A percentile compares a stretch with the other conserved stretches of the same genome.
Conservation (phyloP, 2,113 vertebrate genomes). For the Cyphomyrus discorhynchus region DNA sequence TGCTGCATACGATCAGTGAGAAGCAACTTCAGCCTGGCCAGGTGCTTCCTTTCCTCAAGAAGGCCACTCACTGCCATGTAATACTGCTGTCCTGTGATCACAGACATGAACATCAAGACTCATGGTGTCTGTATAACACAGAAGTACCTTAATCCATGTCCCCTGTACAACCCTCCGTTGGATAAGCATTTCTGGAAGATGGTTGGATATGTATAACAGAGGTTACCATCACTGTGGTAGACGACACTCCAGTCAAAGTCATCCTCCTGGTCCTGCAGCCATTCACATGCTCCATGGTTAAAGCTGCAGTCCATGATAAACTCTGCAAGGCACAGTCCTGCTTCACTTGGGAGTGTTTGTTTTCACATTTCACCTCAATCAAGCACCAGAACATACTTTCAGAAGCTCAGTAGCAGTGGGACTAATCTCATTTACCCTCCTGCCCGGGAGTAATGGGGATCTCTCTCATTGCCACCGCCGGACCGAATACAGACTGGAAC, state of each 20-base stretch:
- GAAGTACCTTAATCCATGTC: neutral
- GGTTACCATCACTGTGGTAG: constrained; percentile 69
- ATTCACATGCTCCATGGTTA: constrained; percentile 79
- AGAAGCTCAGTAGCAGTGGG: neutral
- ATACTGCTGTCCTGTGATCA: constrained; percentile 41
- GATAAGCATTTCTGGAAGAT: neutral
- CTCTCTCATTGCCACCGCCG: constrained; percentile 60
- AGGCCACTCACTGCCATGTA: constrained; percentile 79
- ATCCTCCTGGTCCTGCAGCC: constrained; percentile 82
- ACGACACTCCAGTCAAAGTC: constrained; percentile 86
- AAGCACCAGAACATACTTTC: neutral
- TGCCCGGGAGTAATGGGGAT: constrained; percentile 52
- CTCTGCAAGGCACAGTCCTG: constrained; percentile 48
- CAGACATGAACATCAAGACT: neutral
- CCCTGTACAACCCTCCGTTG: neutral
- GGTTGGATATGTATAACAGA: neutral
- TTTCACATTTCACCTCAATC: neutral
- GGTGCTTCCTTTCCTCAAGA: constrained; percentile 58
- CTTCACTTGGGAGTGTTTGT: neutral
- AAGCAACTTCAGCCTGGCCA: constrained; percentile 73
- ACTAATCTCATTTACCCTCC: constrained; percentile 60
- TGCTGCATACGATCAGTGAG: constrained; percentile 64
- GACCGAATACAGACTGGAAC: constrained; percentile 65
- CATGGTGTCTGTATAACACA: neutral
- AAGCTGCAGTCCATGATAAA: constrained; percentile 84